A percentile compares a stretch with the other conserved stretches of the same genome.
Conservation (phyloP, 2,113 vertebrate genomes). For the Ptilonorhynchus violaceus region DNA sequence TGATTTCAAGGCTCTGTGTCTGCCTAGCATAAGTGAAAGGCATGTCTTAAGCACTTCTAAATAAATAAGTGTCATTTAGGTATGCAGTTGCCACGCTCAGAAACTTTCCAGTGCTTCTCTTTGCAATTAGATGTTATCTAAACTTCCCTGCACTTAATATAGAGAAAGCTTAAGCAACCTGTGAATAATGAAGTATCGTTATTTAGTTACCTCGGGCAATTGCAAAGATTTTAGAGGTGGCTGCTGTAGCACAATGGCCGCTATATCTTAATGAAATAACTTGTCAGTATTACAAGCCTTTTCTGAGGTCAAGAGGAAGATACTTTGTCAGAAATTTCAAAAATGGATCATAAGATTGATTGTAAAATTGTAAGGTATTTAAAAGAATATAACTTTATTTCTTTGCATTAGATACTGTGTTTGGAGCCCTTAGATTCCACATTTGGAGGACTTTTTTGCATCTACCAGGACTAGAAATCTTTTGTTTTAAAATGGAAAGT, state of each 20-base stretch:
- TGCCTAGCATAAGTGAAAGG: slow-evolving; percentile 38
- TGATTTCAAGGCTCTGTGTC: slow-evolving; percentile 43
- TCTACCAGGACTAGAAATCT: background rate
- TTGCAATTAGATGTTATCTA: slow-evolving; percentile 57
- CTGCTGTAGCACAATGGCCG: background rate
- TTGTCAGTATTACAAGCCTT: background rate
- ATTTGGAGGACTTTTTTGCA: background rate
- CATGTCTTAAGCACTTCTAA: slow-evolving; percentile 46
- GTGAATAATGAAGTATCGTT: background rate
- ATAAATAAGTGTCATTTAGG: slow-evolving; percentile 58
- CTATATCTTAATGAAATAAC: background rate
- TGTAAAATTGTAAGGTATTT: background rate
- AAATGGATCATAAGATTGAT: background rate
- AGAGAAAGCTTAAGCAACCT: slow-evolving; percentile 26
- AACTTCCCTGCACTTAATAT: background rate
- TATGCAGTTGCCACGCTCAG: slow-evolving; percentile 45
- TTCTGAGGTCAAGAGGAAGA: background rate
- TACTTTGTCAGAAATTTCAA: background rate
- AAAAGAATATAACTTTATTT: background rate
- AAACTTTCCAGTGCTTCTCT: slow-evolving; percentile 35
- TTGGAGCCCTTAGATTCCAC: background rate
- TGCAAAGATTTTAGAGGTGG: slow-evolving; percentile 3
- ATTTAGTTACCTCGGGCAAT: background rate
- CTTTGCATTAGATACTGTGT: background rate
- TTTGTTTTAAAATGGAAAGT: background rate